These are phyloP conservation scores for Melitaea cinxia DNA, from an alignment of 1,140 invertebrate species.

Conservation along the genomic window DNA sequence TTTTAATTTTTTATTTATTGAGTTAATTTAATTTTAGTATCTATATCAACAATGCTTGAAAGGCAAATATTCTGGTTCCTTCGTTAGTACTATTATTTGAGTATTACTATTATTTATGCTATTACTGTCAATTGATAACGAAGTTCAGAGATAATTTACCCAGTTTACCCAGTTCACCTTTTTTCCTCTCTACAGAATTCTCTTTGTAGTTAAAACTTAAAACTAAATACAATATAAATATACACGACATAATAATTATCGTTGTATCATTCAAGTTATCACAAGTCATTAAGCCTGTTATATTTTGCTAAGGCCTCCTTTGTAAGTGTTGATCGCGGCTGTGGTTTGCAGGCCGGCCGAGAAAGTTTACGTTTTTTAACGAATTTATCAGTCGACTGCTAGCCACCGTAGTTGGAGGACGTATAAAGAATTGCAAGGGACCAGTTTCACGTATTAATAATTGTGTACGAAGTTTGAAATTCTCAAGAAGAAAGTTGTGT, in stretches of 20 bases:
- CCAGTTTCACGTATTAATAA: slow-evolving; percentile 49
- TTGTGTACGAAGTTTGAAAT: slow-evolving; percentile 47
- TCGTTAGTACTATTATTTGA: too few relatives aligned
- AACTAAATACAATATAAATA: background rate
- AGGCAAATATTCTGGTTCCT: too few relatives aligned
- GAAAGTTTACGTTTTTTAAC: slow-evolving; percentile 58
- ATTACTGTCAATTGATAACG: too few relatives aligned
- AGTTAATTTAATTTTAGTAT: too few relatives aligned
- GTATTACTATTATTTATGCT: too few relatives aligned
- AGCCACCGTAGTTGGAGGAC: slow-evolving; percentile 31
- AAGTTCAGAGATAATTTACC: too few relatives aligned
- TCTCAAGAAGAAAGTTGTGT: slow-evolving; percentile 55
- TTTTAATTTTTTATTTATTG: too few relatives aligned
- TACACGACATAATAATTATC: background rate
- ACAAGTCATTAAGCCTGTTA: slow-evolving; percentile 21
- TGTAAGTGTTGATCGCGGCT: slow-evolving; percentile 39
- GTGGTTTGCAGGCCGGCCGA: slow-evolving; percentile 47
- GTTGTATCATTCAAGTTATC: slow-evolving; percentile 20
- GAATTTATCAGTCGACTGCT: slow-evolving; percentile 41
- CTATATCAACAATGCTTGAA: too few relatives aligned
- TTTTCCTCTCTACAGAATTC: too few relatives aligned
- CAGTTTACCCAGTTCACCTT: too few relatives aligned
- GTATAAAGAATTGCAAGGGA: slow-evolving; percentile 31
- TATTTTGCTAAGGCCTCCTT: slow-evolving; percentile 15
- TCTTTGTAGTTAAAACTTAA: background rate